Evolutionary conservation across 2,888 invertebrate species (phyloP).

Genomic region (Acleris cristana): DNA sequence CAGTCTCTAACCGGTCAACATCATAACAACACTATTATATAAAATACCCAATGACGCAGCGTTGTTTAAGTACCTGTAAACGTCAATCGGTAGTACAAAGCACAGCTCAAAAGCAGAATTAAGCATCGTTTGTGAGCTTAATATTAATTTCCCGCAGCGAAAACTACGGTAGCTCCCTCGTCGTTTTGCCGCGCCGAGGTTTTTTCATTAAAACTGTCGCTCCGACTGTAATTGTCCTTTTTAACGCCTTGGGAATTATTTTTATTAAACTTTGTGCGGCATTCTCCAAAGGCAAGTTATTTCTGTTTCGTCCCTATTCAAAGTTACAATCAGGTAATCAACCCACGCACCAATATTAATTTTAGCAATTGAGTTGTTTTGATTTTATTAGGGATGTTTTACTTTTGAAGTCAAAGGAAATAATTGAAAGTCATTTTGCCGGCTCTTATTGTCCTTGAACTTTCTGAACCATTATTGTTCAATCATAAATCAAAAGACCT

Average conservation of each 20-base stretch:
- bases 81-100: slow-evolving; percentile 12
- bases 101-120: neutral
- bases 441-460: too few relatives aligned
- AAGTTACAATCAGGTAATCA: too few relatives aligned
- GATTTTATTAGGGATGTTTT: too few relatives aligned
- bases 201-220: slow-evolving; percentile 30
- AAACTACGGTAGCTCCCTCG: slow-evolving; percentile 6
- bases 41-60: neutral
- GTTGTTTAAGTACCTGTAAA: slow-evolving; percentile 6
- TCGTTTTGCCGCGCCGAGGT: slow-evolving; percentile 5
- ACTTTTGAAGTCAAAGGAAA: too few relatives aligned
- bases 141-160: neutral
- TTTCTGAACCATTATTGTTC: too few relatives aligned
- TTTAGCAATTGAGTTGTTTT: too few relatives aligned
- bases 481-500: too few relatives aligned
- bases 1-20: neutral
- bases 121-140: slow-evolving; percentile 6
- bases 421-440: too few relatives aligned
- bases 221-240: slow-evolving; percentile 22
- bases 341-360: too few relatives aligned
- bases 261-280: slow-evolving; percentile 2
- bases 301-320: slow-evolving; percentile 1
- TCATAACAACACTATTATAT: neutral
- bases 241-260: slow-evolving; percentile 16
- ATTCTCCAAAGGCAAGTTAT: neutral